Conservation (phyloP, 2,113 vertebrate species). For the Tympanuchus pallidicinctus region DNA sequence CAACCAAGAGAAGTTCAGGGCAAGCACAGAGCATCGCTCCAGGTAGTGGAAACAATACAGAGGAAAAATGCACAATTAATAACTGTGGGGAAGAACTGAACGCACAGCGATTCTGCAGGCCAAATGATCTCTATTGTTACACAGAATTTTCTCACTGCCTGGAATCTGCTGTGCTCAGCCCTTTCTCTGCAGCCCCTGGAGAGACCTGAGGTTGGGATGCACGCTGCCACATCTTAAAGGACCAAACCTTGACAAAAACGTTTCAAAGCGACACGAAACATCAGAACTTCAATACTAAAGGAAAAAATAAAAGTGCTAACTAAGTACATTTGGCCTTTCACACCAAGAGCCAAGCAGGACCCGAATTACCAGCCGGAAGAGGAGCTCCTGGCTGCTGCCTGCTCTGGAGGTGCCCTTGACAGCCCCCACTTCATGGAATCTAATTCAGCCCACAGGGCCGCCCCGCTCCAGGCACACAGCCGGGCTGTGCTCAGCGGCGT, state of each 20-base stretch:
- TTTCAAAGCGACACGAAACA: neutral
- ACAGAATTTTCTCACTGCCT: neutral
- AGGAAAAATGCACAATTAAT: neutral
- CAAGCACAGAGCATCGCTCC: neutral
- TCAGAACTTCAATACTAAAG: neutral
- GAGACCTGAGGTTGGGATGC: neutral
- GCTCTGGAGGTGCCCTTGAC: slow-evolving; percentile 39
- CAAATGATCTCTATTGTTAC: neutral
- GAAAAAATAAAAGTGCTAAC: neutral
- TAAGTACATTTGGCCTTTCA: neutral
- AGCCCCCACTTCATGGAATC: neutral
- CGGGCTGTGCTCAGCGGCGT: rapidly evolving
- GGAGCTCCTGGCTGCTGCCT: neutral
- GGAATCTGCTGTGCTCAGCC: neutral
- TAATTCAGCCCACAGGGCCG: rapidly evolving
- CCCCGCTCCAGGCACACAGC: neutral
- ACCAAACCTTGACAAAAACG: neutral
- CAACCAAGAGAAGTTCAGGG: neutral
- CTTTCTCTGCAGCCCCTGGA: neutral
- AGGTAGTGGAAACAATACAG: neutral
- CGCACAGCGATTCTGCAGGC: neutral
- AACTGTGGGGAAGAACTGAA: neutral
- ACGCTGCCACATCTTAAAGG: neutral
- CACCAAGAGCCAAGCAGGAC: neutral
- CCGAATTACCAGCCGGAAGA: neutral